These are phyloP conservation scores for Athalia rosae DNA, from an alignment of 2,888 invertebrate species.

Conservation along the genomic window DNA sequence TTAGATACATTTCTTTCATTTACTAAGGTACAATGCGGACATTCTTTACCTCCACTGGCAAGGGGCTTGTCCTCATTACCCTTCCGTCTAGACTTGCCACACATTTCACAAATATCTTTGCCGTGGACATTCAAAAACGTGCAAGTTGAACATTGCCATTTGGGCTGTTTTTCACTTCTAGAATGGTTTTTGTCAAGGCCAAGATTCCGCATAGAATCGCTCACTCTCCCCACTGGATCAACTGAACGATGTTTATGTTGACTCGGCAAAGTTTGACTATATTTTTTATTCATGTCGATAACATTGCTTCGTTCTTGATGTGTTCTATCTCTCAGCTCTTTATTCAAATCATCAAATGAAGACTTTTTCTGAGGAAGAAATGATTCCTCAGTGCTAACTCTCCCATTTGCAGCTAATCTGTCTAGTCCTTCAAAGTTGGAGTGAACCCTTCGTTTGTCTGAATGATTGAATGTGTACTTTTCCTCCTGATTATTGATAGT, in stretches of 20 bases:
- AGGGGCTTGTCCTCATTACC: constrained; percentile 80
- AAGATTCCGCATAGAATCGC: constrained; percentile 63
- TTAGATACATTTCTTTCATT: constrained; percentile 79
- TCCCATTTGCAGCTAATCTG: constrained; percentile 54
- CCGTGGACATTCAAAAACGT: constrained; percentile 80
- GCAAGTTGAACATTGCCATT: constrained; percentile 84
- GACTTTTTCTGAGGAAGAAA: constrained; percentile 55
- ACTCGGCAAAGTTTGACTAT: constrained; percentile 56
- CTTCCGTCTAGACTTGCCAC: constrained; percentile 79
- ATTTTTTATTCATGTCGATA: constrained; percentile 54
- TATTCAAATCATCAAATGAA: constrained; percentile 59
- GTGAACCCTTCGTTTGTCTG: constrained; percentile 46
- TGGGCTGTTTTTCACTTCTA: constrained; percentile 70
- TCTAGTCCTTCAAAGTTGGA: constrained; percentile 42
- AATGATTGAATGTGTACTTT: constrained; percentile 23
- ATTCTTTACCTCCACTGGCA: constrained; percentile 84
- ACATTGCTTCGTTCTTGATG: constrained; percentile 40
- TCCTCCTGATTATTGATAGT: constrained; percentile 22
- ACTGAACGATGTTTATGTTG: constrained; percentile 43
- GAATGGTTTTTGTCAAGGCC: constrained; percentile 74
- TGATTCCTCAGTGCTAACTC: constrained; percentile 50
- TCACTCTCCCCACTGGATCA: constrained; percentile 52
- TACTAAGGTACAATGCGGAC: constrained; percentile 85
- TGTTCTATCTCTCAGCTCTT: constrained; percentile 38
- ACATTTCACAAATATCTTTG: constrained; percentile 83